Evolutionary conservation across 2,113 vertebrate species (phyloP), one percentile per base, ranked within the genome.

Genomic region (Brachirus orientalis): DNA sequence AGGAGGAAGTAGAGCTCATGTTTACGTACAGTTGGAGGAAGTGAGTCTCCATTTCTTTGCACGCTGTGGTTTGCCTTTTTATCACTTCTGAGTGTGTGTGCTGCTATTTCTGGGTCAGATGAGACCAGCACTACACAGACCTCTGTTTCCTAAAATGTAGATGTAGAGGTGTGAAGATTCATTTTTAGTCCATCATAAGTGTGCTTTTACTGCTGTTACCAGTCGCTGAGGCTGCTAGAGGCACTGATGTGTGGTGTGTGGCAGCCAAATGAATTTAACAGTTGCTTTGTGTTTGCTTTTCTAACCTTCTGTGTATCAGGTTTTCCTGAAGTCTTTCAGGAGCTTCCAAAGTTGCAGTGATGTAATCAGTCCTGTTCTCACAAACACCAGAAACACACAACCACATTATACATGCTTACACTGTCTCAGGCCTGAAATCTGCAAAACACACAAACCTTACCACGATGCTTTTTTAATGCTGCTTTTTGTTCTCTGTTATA

Each of bases 391-490:
- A 79, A 73, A 83, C 63, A 81, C 57, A 66, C 69, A 53, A 44
- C 64, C 47, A 57, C 53, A 54, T 63, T 65, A 22, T 65, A 66
- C 67, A 70, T 56, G 43, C 76, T 38, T 63, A 77, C 79, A 80
- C 76, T 51, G 81, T 90, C 88, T 91, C 89, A 90, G 89, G 89
- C 91, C 78, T 72, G 46, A 54, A 77, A 69, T 75, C 61, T 38
- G 72, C 55, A 35, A 43, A 46, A 51, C 63, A 74, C 20, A 51
- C 55, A 50, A 17, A 69, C 14, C n/a, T n/a, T n/a, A n/a, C n/a
- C n/a, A n/a, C n/a, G n/a, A n/a, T n/a, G n/a, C n/a, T n/a, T n/a
- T 79, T 80, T 65, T 77, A 36, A 52, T 77, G 33, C 67, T 67
- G 22, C 44, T 85, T 84, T 84, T 73, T 63, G 28, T 75, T 72